phyloP scores from a whole-genome alignment of 2,888 invertebrate species.

The Agonopterix alstromeriana region DNA sequence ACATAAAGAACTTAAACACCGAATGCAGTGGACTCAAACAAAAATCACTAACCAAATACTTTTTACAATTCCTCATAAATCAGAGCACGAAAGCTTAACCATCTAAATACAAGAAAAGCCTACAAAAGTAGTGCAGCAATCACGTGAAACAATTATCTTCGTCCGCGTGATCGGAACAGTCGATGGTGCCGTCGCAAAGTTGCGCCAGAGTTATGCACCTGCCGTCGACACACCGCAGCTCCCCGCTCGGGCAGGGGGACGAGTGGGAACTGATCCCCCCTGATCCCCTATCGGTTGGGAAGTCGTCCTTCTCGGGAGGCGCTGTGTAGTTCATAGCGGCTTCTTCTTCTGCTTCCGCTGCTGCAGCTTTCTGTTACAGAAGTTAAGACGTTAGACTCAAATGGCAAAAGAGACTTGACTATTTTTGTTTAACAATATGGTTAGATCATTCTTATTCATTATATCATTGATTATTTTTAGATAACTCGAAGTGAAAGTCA shows the following conservation, averaged over 20 bases:
- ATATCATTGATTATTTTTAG: too few species aligned
- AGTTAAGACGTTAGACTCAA: not conserved
- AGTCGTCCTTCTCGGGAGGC: conserved; percentile 15
- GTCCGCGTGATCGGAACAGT: conserved; percentile 80
- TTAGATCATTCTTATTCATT: too few species aligned
- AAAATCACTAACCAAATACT: too few species aligned
- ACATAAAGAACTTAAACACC: too few species aligned
- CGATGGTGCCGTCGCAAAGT: conserved; percentile 78
- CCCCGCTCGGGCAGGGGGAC: conserved; percentile 70
- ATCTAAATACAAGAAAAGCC: too few species aligned
- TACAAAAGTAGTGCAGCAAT: conserved; percentile 8
- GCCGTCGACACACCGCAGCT: conserved; percentile 79
- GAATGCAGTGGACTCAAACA: too few species aligned
- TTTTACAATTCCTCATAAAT: too few species aligned
- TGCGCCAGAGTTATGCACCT: conserved; percentile 79
- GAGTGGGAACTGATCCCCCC: conserved; percentile 46
- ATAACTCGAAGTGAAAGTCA: too few species aligned
- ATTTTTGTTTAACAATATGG: too few species aligned
- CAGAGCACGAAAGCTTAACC: too few species aligned
- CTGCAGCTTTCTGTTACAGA: conserved; percentile 39
- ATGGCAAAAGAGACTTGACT: too few species aligned
- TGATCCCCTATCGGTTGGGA: conserved; percentile 2
- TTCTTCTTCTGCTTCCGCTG: conserved; percentile 22
- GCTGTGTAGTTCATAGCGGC: not conserved
- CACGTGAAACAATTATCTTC: conserved; percentile 79